A percentile compares a stretch with the other conserved stretches of the same genome.
These are phyloP conservation scores for Andrena flavipes DNA, from an alignment of 2,888 invertebrate species.

Conservation along the genomic window DNA sequence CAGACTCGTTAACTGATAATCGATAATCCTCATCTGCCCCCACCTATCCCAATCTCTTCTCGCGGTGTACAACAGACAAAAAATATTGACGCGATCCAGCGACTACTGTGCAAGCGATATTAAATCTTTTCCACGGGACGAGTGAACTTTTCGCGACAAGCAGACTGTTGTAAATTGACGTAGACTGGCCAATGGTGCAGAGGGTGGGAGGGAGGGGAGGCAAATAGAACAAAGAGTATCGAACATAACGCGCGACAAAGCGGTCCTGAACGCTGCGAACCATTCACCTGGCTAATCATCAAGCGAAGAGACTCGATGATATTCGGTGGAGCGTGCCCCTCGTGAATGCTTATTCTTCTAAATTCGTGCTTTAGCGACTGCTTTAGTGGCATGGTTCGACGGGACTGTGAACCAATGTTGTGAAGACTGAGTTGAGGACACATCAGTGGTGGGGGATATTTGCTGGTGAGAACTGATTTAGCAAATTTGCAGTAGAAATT, in stretches of 20 bases:
- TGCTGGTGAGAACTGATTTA: not conserved
- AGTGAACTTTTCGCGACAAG: conserved; percentile 34
- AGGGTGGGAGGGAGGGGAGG: not conserved
- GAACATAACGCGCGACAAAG: conserved; percentile 14
- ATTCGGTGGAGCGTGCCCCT: not conserved
- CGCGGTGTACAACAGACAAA: conserved; percentile 37
- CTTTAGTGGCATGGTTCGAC: not conserved
- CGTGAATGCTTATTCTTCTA: not conserved
- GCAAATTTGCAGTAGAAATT: too few relatives aligned
- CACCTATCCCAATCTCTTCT: not conserved
- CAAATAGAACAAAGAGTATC: conserved; percentile 33
- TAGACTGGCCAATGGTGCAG: not conserved
- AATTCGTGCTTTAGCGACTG: not conserved
- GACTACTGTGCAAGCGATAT: conserved; percentile 45
- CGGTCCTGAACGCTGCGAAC: conserved; percentile 13
- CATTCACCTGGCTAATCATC: conserved; percentile 23
- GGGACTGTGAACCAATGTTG: not conserved
- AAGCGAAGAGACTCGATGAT: not conserved
- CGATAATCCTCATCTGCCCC: conserved; percentile 52
- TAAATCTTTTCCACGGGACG: conserved; percentile 45
- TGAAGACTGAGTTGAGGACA: not conserved
- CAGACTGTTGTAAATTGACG: conserved; percentile 36
- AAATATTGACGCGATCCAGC: conserved; percentile 63
- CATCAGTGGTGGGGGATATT: not conserved
- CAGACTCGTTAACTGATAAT: conserved; percentile 67